Evolutionary conservation across 2,113 vertebrate genomes (phyloP).

Genomic region (Etia nguti): DNA sequence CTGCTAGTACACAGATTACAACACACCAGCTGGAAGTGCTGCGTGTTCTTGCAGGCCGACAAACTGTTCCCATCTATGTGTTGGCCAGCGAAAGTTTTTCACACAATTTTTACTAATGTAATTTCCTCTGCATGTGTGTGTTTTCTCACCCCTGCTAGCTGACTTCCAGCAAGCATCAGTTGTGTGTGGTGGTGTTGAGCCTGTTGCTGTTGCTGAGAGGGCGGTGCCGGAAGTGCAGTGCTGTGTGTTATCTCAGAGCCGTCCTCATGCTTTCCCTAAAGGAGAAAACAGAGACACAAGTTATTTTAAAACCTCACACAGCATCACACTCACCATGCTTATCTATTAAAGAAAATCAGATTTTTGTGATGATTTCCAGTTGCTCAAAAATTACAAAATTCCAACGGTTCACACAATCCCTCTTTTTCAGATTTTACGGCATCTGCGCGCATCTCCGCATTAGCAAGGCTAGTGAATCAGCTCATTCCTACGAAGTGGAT

Average conservation of each 20-base stretch:
- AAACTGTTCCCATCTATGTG: not conserved
- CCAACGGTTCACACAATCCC: fast-evolving
- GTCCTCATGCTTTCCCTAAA: slow-evolving; percentile 78
- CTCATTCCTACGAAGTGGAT: not conserved
- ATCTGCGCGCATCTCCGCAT: not conserved
- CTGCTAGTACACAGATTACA: not conserved
- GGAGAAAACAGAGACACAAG: not conserved
- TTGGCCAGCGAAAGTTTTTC: not conserved
- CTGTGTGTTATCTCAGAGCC: slow-evolving; percentile 62
- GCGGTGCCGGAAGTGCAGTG: slow-evolving; percentile 47
- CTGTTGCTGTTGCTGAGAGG: slow-evolving; percentile 51
- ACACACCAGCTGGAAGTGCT: not conserved
- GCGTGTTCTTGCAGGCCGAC: not conserved
- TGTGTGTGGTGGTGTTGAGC: slow-evolving; percentile 85
- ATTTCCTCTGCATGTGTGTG: not conserved
- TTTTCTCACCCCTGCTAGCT: slow-evolving; percentile 84
- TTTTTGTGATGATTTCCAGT: not conserved
- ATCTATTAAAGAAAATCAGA: fast-evolving
- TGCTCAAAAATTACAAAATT: not conserved
- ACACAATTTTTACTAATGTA: not conserved
- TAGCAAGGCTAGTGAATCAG: not conserved
- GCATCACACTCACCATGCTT: not conserved
- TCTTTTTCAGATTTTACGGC: not conserved
- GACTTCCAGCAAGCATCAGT: slow-evolving; percentile 87
- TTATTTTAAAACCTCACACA: not conserved